phyloP scores from a whole-genome alignment of 2,888 invertebrate species.

The Euzophera pinguis region DNA sequence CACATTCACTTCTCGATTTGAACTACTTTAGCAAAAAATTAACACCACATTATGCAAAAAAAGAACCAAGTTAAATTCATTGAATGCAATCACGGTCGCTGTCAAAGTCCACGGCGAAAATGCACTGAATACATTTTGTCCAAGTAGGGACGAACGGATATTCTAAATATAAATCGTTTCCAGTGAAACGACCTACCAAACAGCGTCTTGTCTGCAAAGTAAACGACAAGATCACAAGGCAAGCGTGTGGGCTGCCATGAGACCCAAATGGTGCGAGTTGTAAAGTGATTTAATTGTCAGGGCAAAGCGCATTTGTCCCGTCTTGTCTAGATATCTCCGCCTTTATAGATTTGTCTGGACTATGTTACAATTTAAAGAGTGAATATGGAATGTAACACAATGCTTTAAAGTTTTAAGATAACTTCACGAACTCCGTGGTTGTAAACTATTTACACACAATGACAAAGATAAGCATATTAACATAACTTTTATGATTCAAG shows the following conservation, averaged over 20 bases:
- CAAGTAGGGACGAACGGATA: constrained; percentile 71
- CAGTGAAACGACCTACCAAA: constrained; percentile 63
- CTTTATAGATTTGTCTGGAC: constrained; percentile 15
- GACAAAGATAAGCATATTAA: neutral
- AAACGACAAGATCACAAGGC: constrained; percentile 44
- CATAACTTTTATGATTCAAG: neutral
- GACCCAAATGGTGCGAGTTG: constrained; percentile 49
- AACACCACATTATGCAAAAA: constrained; percentile 24
- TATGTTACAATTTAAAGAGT: neutral
- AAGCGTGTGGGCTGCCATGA: constrained; percentile 53
- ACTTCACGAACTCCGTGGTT: neutral
- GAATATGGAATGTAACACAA: too few relatives aligned
- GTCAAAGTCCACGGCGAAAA: constrained; percentile 52
- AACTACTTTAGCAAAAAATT: constrained; percentile 16
- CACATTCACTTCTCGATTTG: constrained; percentile 8
- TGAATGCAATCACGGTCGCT: constrained; percentile 28
- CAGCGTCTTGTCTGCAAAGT: constrained; percentile 60
- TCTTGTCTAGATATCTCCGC: constrained; percentile 32
- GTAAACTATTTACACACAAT: neutral
- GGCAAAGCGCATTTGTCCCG: constrained; percentile 50
- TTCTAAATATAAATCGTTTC: constrained; percentile 76
- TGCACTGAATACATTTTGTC: constrained; percentile 65
- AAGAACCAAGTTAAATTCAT: constrained; percentile 9
- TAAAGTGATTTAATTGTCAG: constrained; percentile 71
- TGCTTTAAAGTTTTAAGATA: too few relatives aligned